phyloP scores from a whole-genome alignment of 2,113 vertebrate genomes.

The Pontoporia blainvillei region DNA sequence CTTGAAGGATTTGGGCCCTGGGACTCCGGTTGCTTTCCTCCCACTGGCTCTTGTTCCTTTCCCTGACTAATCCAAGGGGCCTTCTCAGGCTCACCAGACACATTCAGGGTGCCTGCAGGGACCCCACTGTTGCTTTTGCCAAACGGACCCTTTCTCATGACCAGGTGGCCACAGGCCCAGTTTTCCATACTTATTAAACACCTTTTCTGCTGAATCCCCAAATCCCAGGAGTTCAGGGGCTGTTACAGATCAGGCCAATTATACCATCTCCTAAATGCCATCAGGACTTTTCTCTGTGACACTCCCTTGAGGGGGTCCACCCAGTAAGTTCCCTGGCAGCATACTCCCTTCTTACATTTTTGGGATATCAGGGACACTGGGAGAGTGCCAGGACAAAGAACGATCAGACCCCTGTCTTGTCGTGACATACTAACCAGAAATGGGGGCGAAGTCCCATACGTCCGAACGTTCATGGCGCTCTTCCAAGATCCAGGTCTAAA shows the following conservation, averaged over 20 bases:
- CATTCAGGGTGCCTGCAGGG: neutral
- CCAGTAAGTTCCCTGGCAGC: neutral
- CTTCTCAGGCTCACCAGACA: neutral
- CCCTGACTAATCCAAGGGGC: neutral
- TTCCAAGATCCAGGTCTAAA: neutral
- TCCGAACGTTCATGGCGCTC: neutral
- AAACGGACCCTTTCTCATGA: too few species aligned
- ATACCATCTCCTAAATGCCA: neutral
- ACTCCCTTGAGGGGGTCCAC: neutral
- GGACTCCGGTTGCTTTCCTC: neutral
- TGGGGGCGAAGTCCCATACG: neutral
- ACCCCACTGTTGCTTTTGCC: neutral
- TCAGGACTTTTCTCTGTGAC: neutral
- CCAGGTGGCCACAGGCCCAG: neutral
- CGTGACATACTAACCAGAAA: neutral
- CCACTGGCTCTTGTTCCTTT: neutral
- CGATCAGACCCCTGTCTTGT: neutral
- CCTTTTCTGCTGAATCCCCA: neutral
- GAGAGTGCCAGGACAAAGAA: neutral
- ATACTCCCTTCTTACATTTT: neutral
- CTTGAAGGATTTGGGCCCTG: neutral
- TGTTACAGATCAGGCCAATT: neutral
- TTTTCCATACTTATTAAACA: neutral
- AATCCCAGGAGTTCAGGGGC: neutral
- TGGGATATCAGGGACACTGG: neutral